Base-by-base conservation (phyloP, 2,888 invertebrate genomes). In the Xestia c-nigrum region DNA sequence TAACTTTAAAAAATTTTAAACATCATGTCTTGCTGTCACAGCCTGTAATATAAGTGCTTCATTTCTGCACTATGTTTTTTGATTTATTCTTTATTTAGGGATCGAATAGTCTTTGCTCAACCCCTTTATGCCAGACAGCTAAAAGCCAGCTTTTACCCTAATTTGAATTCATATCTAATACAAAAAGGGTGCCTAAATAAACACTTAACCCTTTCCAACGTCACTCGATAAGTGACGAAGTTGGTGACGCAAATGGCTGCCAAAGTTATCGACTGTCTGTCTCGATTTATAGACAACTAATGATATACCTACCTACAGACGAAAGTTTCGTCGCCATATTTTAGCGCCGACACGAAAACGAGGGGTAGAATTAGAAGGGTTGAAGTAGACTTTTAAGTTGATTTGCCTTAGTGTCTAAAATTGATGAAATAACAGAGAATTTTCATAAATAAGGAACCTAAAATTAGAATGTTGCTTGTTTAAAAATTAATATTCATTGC, bases 191-290 rank as follows among this genome's bases (percentile, higher is more conserved):
- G 57, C 66, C 67, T 85, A 71, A 71, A 75, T 71, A 74, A 85
- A 81, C 85, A 85, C 31, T 64, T n/a, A 63, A 68, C 75, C 24
- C 50, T 55, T 24, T 24, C 31, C 24, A 57, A 76, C 85, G 76
- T 81, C 81, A 81, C 64, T 64, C n/a, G 71, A 71, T 61, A 71
- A 72, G 57, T 76, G 68, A 72, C 85, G 68, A 74, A 72, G 38
- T 76, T 66, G 5, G 57, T 83, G 82, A 85, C 82, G 85, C 72
- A 83, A 81, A 80, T 66, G 50, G 59, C 21, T 64, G 40, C 5
- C 67, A n/a, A 64, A 85, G 16, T 76, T 77, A 85, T 85, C 67
- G 72, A 71, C 72, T 64, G 50, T 9, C 50, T 64, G 61, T 63
- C 66, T 66, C 57, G 66, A 72, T 81, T 81, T 81, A 68, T 68